phyloP scores from a whole-genome alignment of 2,113 vertebrate genomes.

The Mustela nigripes region DNA sequence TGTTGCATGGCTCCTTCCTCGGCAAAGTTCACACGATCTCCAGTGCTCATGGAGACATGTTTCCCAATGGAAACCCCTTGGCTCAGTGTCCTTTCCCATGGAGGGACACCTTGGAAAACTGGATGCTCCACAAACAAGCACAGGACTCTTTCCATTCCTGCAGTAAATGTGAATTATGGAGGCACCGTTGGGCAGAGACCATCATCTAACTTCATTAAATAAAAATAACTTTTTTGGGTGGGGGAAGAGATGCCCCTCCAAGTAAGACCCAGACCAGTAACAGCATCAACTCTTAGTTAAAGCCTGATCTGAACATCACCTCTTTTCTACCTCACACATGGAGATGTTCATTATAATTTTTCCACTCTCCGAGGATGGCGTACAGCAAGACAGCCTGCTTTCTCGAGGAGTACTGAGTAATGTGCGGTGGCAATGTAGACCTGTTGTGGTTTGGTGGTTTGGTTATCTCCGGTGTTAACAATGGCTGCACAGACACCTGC shows the following conservation, averaged over 20 bases:
- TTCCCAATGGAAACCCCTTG: neutral
- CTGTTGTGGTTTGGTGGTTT: no score
- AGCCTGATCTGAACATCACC: no score
- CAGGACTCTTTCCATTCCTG: neutral
- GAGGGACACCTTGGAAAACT: neutral
- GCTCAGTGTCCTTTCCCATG: neutral
- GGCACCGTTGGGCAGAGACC: neutral
- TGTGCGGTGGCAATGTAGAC: neutral
- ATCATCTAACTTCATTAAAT: neutral
- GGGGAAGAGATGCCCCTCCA: neutral
- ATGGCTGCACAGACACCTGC: neutral
- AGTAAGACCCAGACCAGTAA: neutral
- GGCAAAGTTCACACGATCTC: no score
- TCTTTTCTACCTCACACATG: no score
- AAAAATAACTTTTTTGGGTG: neutral
- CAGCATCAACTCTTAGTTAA: neutral
- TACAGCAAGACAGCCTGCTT: neutral
- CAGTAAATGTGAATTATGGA: neutral
- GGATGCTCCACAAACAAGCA: neutral
- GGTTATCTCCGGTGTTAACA: no score
- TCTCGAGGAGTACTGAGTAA: neutral
- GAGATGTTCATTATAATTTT: no score
- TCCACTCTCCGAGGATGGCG: neutral
- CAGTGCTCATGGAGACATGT: neutral
- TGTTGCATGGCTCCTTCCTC: no score